Evolutionary conservation across 2,888 invertebrate species (phyloP).

Genomic region (Ethmia dodecea): DNA sequence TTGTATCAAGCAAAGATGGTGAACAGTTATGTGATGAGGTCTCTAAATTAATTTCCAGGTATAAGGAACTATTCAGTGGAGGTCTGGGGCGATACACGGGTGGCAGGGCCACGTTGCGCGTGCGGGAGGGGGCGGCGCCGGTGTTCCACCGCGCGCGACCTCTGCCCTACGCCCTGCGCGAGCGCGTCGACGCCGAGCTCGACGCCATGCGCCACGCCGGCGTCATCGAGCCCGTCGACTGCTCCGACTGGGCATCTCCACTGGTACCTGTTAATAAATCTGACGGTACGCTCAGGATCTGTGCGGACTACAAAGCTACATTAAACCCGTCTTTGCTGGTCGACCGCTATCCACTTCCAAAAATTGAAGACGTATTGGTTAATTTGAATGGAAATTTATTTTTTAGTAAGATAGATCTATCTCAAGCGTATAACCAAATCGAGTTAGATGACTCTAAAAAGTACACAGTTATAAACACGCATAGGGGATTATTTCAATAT

Average conservation of each 20-base stretch:
- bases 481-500: neutral
- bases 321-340: too few relatives aligned
- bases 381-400: neutral
- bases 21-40: neutral
- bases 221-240: too few relatives aligned
- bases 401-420: neutral
- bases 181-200: too few relatives aligned
- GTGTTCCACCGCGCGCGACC: too few relatives aligned
- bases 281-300: neutral
- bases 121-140: slow-evolving; percentile 12
- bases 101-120: too few relatives aligned
- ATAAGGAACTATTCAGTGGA: slow-evolving; percentile 6
- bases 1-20: slow-evolving; percentile 3
- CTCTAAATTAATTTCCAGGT: slow-evolving; percentile 5
- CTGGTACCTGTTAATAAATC: neutral
- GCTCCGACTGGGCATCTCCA: neutral
- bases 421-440: neutral
- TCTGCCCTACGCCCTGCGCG: too few relatives aligned
- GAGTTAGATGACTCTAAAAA: neutral
- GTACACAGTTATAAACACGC: neutral
- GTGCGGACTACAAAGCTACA: neutral
- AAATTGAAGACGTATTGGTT: neutral
- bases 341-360: neutral
- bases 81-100: slow-evolving; percentile 6
- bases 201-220: slow-evolving; percentile 17